Base-by-base conservation (phyloP, 2,797 vertebrate genomes). In the Ctenochaetus hawaiiensis region DNA sequence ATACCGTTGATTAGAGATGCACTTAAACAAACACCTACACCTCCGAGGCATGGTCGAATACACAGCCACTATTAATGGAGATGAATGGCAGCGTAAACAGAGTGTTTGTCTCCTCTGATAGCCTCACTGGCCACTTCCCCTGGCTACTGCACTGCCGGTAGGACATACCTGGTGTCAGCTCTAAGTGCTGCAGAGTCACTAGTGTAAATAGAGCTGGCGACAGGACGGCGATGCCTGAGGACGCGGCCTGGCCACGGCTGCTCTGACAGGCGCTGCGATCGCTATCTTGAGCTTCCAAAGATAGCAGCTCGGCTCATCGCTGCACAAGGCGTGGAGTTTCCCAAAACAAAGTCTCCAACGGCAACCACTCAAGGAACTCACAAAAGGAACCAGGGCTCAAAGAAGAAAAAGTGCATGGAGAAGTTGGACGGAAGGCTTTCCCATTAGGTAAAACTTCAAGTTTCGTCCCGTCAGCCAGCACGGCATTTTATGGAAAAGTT, bases 151-250 rank as follows among this genome's bases (percentile, higher is more conserved):
- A 62, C 90, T 92, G 92, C 91, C 91, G 93, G 93, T 91, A 85
- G 91, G 92, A 95, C 93, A 95, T 94, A 95, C 93, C 94, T 95
- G 92, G 90, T 93, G 93, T 94, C 94, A 94, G 92, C 81, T 53
- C 76, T 94, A 95, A 96, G 95, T 96, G 95, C 91, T 86, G 82
- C 86, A 85, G 80, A 93, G 92, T 84, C 92, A 90, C 94, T 88
- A 94, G 90, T 92, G 95, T 95, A 95, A 96, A 96, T 94, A 95
- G 92, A 90, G 87, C 71, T 94, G 95, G 94, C 94, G 95, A 96
- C 96, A 96, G 93, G 65, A 81, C 89, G 94, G 94, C 94, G 94
- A 92, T 91, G 94, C 94, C 94, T 93, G 88, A 91, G 94, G 94
- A 94, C 84, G 87, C 88, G 78, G 88, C 87, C 89, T 79, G 84